Evolutionary conservation across 1,140 invertebrate genomes (phyloP), one percentile per base, ranked within the genome.

Genomic region (Drosophila navojoa): DNA sequence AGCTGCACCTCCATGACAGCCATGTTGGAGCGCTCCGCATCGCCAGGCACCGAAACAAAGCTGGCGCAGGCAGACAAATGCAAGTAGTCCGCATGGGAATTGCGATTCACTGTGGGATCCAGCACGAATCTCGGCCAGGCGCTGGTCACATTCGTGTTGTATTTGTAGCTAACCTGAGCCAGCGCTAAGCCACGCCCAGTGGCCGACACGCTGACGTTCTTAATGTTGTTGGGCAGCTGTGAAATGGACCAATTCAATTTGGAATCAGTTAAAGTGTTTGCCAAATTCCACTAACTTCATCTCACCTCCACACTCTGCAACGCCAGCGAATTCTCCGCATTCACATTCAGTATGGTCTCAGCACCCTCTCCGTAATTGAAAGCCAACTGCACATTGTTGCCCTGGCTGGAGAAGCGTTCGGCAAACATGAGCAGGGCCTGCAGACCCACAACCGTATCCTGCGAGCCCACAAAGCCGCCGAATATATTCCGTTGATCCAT

Each of bases 111-210:
- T 71, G 98, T 95, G 10, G 97, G 97, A 93, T 98, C 97, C 4
- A 98, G 93, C 5, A 95, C 96, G 92, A 98, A 99, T 16, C 97
- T 93, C 2, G 98, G 97, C 95, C 96, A 97, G 15, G 97, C 95
- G 10, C 96, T 97, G 15, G 97, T 98, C 5, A 98, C 97, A 91
- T 98, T 97, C 35, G 97, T 94, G 92, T 97, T 97, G 85, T 98
- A 98, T 50, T 93, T 94, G 78, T 96, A 97, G 3, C 95, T 95
- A 0, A 99, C 94, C 91, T 98, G 97, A 35, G 98, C 94, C 47
- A 98, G 91, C 0, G 95, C 97, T 85, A 98, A 95, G 38, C 98
- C 98, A 35, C 93, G 94, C 7, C 98, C 98, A 32, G 94, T 94
- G 0, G 96, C 97, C 22, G 94, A 94, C 11, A 97, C 93, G 27